phyloP scores from a whole-genome alignment of 2,888 invertebrate genomes.

The Athalia circularis region DNA sequence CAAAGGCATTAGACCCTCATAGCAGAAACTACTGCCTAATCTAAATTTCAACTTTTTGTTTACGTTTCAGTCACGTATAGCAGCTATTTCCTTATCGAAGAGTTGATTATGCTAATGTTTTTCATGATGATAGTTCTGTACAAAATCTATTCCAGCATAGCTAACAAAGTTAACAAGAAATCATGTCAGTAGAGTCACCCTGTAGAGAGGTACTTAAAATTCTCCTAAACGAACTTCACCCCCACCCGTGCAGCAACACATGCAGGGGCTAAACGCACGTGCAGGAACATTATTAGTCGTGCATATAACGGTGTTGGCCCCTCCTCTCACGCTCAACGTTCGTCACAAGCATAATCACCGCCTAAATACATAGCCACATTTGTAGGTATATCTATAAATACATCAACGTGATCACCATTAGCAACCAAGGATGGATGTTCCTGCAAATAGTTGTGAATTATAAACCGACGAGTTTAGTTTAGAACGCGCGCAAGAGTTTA shows the following conservation, averaged over 20 bases:
- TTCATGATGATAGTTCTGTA: too few species aligned
- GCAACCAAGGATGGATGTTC: neutral
- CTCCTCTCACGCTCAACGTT: neutral
- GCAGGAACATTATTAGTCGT: constrained; percentile 18
- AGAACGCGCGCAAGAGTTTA: neutral
- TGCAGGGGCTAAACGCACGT: neutral
- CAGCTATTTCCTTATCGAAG: too few species aligned
- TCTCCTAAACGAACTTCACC: constrained; percentile 1
- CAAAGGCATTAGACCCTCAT: too few species aligned
- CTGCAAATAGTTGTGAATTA: constrained; percentile 9
- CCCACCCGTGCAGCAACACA: neutral
- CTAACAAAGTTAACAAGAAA: neutral
- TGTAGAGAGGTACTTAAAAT: constrained; percentile 9
- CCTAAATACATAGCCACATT: too few species aligned
- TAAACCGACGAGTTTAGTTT: neutral
- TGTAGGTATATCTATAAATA: too few species aligned
- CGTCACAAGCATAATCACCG: too few species aligned
- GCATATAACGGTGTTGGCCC: constrained; percentile 11
- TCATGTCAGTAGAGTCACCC: neutral
- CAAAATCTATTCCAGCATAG: too few species aligned
- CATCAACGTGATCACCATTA: neutral
- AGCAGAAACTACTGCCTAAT: too few species aligned
- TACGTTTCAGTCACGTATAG: too few species aligned
- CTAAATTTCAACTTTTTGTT: too few species aligned
- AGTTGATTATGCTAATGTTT: too few species aligned